Evolutionary conservation across 2,888 invertebrate genomes (phyloP).

Genomic region (Chloroclystis v-ata): DNA sequence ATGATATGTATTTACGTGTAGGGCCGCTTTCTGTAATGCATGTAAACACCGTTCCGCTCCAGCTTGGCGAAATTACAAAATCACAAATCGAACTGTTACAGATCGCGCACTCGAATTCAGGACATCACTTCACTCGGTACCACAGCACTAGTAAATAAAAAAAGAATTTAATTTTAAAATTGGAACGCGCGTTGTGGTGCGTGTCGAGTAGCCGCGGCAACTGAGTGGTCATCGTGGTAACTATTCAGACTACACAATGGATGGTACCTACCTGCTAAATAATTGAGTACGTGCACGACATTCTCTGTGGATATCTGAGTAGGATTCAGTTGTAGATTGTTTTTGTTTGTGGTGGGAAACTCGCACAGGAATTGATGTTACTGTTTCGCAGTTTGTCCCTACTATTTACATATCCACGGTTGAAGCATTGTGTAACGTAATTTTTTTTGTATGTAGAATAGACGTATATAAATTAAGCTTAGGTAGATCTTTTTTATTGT

Average conservation of each 20-base stretch:
- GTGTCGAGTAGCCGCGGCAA: constrained; percentile 53
- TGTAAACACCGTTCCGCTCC: constrained; percentile 73
- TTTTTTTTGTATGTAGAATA: too few species aligned
- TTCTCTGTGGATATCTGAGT: constrained; percentile 1
- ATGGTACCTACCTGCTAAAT: constrained; percentile 56
- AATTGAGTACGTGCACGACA: constrained; percentile 47
- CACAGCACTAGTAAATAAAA: constrained; percentile 32
- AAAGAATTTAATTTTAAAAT: constrained; percentile 26
- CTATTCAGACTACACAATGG: constrained; percentile 43
- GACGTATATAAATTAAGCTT: too few species aligned
- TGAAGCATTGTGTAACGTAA: too few species aligned
- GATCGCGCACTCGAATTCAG: constrained; percentile 39
- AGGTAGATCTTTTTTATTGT: too few species aligned
- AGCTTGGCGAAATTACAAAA: constrained; percentile 54
- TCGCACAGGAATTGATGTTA: background rate
- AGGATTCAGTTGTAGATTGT: background rate
- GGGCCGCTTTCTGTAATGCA: constrained; percentile 77
- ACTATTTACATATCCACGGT: background rate
- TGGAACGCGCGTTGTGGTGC: constrained; percentile 38
- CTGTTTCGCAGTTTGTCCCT: background rate
- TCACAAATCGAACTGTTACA: constrained; percentile 40
- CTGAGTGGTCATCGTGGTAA: constrained; percentile 39
- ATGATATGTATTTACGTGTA: constrained; percentile 67
- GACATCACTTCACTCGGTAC: constrained; percentile 37
- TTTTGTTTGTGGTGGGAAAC: background rate